These are phyloP conservation scores for Melanerpes aurifrons DNA, from an alignment of 2,113 vertebrate species.

Conservation along the genomic window DNA sequence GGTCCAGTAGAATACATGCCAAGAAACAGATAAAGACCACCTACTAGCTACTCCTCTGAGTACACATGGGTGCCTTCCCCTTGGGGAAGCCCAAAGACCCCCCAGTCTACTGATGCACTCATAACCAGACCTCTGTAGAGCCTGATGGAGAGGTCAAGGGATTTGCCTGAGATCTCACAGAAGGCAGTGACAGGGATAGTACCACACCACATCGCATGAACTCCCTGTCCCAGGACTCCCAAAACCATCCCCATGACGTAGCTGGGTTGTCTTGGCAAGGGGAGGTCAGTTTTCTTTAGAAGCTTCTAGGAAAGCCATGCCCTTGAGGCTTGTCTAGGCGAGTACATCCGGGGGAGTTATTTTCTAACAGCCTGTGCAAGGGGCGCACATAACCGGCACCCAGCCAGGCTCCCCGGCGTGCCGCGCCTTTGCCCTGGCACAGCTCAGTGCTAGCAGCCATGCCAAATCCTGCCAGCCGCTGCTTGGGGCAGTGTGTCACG, in stretches of 20 bases:
- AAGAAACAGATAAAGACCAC: not conserved
- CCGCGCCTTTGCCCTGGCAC: not conserved
- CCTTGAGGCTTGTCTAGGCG: not conserved
- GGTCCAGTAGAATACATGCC: not conserved
- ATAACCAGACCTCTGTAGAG: rapidly evolving
- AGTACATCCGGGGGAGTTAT: not conserved
- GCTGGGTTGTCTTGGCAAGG: not conserved
- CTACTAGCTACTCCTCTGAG: not conserved
- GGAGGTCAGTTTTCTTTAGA: not conserved
- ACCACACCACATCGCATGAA: rapidly evolving
- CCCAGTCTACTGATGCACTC: not conserved
- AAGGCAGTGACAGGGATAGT: not conserved
- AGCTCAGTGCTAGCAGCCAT: rapidly evolving
- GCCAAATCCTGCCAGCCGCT: not conserved
- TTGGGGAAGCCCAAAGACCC: rapidly evolving
- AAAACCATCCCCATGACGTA: not conserved
- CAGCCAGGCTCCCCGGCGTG: rapidly evolving
- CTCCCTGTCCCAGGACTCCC: not conserved
- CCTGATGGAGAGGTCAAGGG: rapidly evolving
- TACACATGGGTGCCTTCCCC: not conserved
- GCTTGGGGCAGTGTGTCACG: not conserved
- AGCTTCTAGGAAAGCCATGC: not conserved
- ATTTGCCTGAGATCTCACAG: not conserved
- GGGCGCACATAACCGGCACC: rapidly evolving
- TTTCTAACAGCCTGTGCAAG: not conserved